A percentile compares a stretch with the other conserved stretches of the same genome.
Conservation (phyloP, 2,888 invertebrate species). For the Melieria omissa region DNA sequence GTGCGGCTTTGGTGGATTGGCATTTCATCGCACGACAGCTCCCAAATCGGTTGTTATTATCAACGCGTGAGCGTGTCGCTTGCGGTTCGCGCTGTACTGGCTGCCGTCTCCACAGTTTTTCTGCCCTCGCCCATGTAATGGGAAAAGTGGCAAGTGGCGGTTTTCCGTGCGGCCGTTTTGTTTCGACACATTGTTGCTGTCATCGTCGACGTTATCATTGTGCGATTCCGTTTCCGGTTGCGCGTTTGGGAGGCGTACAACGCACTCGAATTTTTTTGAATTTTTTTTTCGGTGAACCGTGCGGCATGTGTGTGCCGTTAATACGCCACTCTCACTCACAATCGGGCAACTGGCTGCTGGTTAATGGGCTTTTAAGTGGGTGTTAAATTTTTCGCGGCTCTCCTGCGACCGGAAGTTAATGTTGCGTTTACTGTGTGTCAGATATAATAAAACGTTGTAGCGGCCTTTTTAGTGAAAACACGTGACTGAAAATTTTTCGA, state of each 20-base stretch:
- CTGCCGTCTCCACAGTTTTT: too few species aligned
- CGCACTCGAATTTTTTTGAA: slow-evolving; percentile 9
- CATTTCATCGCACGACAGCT: slow-evolving; percentile 57
- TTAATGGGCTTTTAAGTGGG: slow-evolving; percentile 50
- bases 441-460: slow-evolving; percentile 31
- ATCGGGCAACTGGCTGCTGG: slow-evolving; percentile 30
- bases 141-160: slow-evolving; percentile 34
- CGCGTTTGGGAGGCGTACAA: slow-evolving; percentile 25
- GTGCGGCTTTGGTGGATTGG: slow-evolving; percentile 46
- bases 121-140: slow-evolving; percentile 18
- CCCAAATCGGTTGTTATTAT: slow-evolving; percentile 51
- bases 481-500: slow-evolving; percentile 35
- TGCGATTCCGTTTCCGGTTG: slow-evolving; percentile 41
- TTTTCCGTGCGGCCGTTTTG: slow-evolving; percentile 31
- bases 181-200: slow-evolving; percentile 15
- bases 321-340: slow-evolving; percentile 11
- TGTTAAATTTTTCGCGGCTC: slow-evolving; percentile 45
- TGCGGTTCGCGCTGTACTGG: slow-evolving; percentile 28
- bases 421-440: slow-evolving; percentile 23
- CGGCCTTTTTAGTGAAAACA: slow-evolving; percentile 25
- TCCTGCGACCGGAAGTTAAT: slow-evolving; percentile 36
- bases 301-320: background rate
- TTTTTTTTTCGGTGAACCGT: slow-evolving; percentile 1
- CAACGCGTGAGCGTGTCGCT: slow-evolving; percentile 39
- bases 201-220: slow-evolving; percentile 37